Conservation (phyloP, 1,140 invertebrate species). For the Hylyphantes graminicola region DNA sequence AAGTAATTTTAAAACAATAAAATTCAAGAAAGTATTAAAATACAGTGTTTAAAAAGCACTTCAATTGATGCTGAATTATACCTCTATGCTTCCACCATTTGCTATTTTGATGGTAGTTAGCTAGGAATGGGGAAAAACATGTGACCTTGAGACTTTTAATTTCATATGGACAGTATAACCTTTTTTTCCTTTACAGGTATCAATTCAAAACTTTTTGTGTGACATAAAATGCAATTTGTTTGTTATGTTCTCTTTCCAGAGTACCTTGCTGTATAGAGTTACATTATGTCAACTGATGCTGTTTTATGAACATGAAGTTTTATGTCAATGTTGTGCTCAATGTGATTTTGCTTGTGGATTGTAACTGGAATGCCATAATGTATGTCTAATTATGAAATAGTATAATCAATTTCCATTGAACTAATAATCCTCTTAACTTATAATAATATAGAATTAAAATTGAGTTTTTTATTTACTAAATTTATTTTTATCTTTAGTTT, state of each 20-base stretch:
- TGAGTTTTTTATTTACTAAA: neutral
- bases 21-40: no score
- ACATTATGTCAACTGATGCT: constrained; percentile 54
- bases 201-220: constrained; percentile 20
- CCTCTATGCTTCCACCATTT: no score
- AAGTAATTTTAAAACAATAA: no score
- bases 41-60: no score
- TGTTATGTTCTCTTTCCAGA: constrained; percentile 57
- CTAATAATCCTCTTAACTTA: no score
- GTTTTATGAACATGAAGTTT: constrained; percentile 51
- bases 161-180: neutral
- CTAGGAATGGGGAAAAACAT: no score
- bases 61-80: no score
- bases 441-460: no score
- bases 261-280: constrained; percentile 42
- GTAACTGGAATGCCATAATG: constrained; percentile 32
- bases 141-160: no score
- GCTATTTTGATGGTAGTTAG: no score
- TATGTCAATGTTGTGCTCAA: constrained; percentile 54
- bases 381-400: constrained; percentile 22
- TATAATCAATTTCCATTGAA: neutral
- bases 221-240: constrained; percentile 48
- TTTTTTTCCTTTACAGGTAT: constrained; percentile 20
- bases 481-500: constrained; percentile 28
- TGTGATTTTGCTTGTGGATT: constrained; percentile 47